A percentile compares a stretch with the other conserved stretches of the same genome.
Conservation (phyloP, 2,797 vertebrate genomes). For the Rallus crepitans region DNA sequence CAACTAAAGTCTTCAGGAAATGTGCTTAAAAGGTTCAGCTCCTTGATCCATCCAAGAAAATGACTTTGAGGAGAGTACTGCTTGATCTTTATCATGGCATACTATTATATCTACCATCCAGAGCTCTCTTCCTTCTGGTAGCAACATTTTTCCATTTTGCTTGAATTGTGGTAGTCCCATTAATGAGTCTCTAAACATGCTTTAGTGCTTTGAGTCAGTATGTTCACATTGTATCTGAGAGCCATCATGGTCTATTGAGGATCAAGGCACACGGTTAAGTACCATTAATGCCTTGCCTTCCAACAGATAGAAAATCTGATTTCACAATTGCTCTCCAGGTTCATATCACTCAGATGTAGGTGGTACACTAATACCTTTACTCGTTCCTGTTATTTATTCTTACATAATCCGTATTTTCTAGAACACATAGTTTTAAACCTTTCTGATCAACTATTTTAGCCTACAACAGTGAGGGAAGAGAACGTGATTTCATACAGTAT, state of each 20-base stretch:
- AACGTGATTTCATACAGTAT: accelerated
- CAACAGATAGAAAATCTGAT: not conserved
- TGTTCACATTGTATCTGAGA: not conserved
- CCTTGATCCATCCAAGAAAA: not conserved
- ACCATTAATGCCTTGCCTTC: not conserved
- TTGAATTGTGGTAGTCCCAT: not conserved
- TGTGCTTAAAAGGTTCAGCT: not conserved
- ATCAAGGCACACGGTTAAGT: accelerated
- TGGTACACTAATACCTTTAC: not conserved
- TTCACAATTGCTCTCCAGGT: not conserved
- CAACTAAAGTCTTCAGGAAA: not conserved
- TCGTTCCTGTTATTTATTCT: not conserved
- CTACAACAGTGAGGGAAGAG: not conserved
- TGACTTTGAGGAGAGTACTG: not conserved
- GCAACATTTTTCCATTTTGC: not conserved
- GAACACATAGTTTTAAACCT: not conserved
- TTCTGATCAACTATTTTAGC: not conserved
- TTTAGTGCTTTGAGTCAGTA: not conserved
- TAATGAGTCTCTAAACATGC: not conserved
- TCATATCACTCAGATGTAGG: not conserved
- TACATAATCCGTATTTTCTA: not conserved
- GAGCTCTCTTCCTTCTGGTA: not conserved
- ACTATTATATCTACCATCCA: not conserved
- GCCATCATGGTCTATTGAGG: accelerated
- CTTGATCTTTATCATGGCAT: not conserved